Base-by-base conservation (phyloP, 2,113 vertebrate genomes). In the Enhydra lutris region DNA sequence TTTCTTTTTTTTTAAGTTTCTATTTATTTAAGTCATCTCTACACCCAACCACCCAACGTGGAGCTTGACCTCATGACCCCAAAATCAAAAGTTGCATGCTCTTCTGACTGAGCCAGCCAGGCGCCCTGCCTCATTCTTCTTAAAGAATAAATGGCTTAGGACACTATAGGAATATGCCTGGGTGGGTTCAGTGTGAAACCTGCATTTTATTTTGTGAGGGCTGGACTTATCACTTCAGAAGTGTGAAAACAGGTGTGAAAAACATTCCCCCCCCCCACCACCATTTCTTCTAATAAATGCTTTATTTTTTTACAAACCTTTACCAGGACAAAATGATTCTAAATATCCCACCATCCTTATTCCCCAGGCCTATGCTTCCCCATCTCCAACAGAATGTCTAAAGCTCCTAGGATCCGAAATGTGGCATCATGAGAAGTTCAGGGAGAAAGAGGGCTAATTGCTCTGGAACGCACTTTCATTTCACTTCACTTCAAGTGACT, bases 111-210 rank as follows among this genome's bases (percentile, higher is more conserved):
- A 45, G 73, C 23, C 73, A 26, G 24, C 39, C 39, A 74, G 6
- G 26, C 14, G 14, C 14, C 74, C 73, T 7, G 17, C 39, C 50
- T 74, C 73, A 83, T 74, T 93, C 65, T 93, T 96, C 50, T 86
- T 57, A 90, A 91, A 94, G 73, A 94, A 47, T 50, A 45, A 92
- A 78, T 47, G 14, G 73, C 24, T 47, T 82, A 61, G 52, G 71
- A 93, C 47, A 93, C 57, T 71, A 78, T 24, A 89, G 97, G 95
- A 81, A 87, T 96, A 95, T 92, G 57, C 79, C 42, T 97, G 97
- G 97, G 97, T 98, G 97, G 97, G 97, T 98, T 98, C 52, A 95
- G 97, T 98, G 97, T 98, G 97, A 98, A 98, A 98, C 69, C 93
- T 91, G 78, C 93, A 98, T 98, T 97, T 96, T 98, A 87, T 47